phyloP scores from a whole-genome alignment of 2,113 vertebrate species.

The Brachirus orientalis region DNA sequence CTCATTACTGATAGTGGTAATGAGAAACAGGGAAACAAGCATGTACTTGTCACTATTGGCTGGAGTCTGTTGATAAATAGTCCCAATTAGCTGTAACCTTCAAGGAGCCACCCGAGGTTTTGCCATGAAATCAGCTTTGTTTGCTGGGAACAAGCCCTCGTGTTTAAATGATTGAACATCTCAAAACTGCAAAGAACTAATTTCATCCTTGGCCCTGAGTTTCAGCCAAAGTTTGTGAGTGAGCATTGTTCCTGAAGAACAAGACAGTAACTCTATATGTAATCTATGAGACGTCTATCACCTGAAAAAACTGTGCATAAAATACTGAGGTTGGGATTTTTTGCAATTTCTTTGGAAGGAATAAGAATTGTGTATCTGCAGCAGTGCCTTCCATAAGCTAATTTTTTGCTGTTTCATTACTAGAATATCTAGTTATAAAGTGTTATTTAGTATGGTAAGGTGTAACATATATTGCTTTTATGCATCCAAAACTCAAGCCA shows the following conservation, averaged over 20 bases:
- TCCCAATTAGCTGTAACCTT: conserved; percentile 80
- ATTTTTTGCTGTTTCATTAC: no score
- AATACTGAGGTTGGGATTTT: no score
- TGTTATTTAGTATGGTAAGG: no score
- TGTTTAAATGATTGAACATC: conserved; percentile 31
- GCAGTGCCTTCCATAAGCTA: no score
- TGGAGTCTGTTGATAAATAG: conserved; percentile 75
- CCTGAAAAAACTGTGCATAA: no score
- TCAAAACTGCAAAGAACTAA: conserved; percentile 17
- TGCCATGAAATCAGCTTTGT: conserved; percentile 51
- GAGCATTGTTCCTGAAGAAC: background rate
- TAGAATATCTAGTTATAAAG: no score
- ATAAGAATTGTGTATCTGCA: no score
- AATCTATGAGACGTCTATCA: no score
- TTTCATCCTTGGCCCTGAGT: conserved; percentile 1
- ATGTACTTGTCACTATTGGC: conserved; percentile 78
- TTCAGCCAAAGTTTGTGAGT: conserved; percentile 2
- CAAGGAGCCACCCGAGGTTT: conserved; percentile 63
- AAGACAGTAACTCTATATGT: background rate
- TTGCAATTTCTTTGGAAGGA: no score
- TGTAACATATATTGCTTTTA: no score
- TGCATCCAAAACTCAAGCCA: no score
- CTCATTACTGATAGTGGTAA: conserved; percentile 78
- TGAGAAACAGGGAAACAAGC: conserved; percentile 74
- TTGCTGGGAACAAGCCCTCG: conserved; percentile 43